A percentile compares a stretch with the other conserved stretches of the same genome.
Evolutionary conservation across 2,113 vertebrate species (phyloP).

Genomic region (rat (Rattus norvegicus)): GRCr8 NC_086022.1:94406501-94407000

Average conservation of each 20-base stretch:
- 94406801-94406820: conserved; percentile 89
- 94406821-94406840: conserved; percentile 87
- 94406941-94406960: neutral
- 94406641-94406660: conserved; percentile 72
- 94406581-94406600: conserved; percentile 26
- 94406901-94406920: conserved; percentile 76
- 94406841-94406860: conserved; percentile 81
- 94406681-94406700: conserved; percentile 67
- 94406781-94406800: conserved; percentile 88
- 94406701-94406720: conserved; percentile 87
- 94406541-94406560: conserved; percentile 12
- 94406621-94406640: conserved; percentile 65
- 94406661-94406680: conserved; percentile 80
- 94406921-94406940: neutral
- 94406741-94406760: conserved; percentile 86
- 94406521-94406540: neutral
- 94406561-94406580: conserved; percentile 53
- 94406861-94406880: conserved; percentile 87
- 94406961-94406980: neutral
- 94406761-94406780: conserved; percentile 80
- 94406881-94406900: conserved; percentile 86
- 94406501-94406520: conserved; percentile 35
- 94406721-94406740: conserved; percentile 85
- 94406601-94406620: conserved; percentile 11
- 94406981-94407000: conserved; percentile 59